These are phyloP conservation scores for Vimba vimba DNA, from an alignment of 2,113 vertebrate species.

Conservation along the genomic window DNA sequence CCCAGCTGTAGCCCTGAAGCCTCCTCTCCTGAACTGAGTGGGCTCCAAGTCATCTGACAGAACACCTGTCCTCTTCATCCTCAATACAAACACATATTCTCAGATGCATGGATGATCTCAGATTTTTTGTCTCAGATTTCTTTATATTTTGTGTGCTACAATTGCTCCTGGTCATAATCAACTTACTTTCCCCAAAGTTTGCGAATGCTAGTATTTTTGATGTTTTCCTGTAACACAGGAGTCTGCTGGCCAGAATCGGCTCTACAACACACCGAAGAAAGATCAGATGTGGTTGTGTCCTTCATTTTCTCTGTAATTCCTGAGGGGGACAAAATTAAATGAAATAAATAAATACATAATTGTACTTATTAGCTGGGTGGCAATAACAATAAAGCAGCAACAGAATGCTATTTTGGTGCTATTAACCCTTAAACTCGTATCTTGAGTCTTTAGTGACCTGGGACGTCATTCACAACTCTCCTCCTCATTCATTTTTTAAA, in stretches of 20 bases:
- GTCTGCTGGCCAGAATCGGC: constrained; percentile 80
- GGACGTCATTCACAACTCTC: no score
- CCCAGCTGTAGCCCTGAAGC: constrained; percentile 94
- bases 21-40: constrained; percentile 89
- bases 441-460: no score
- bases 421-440: no score
- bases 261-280: constrained; percentile 80
- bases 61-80: constrained; percentile 91
- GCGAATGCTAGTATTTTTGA: constrained; percentile 91
- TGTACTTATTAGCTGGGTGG: not conserved
- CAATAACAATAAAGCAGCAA: not conserved
- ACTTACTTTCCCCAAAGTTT: constrained; percentile 98
- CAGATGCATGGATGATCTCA: no score
- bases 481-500: no score
- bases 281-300: constrained; percentile 76
- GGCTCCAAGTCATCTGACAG: constrained; percentile 83
- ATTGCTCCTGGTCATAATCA: not conserved
- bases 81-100: constrained; percentile 58
- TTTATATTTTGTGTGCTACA: no score
- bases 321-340: constrained; percentile 55
- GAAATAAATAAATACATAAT: not conserved
- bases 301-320: constrained; percentile 81
- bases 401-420: not conserved
- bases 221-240: constrained; percentile 85
- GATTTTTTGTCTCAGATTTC: no score